These are phyloP conservation scores for Machimus atricapillus DNA, from an alignment of 2,888 invertebrate species.

Conservation along the genomic window DNA sequence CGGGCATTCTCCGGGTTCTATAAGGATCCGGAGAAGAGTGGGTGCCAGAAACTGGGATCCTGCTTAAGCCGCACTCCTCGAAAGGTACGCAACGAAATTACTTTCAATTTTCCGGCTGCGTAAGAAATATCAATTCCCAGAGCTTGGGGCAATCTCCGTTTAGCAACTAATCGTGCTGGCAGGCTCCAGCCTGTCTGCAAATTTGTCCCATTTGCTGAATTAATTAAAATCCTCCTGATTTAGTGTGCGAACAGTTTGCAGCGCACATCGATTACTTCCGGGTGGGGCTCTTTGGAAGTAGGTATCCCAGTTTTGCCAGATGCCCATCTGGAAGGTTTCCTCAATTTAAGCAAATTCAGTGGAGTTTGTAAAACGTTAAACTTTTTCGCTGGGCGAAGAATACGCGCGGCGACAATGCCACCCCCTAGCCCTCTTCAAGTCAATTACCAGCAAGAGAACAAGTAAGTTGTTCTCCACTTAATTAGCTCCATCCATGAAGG, in stretches of 20 bases:
- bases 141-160: not conserved
- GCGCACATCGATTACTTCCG: not conserved
- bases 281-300: not conserved
- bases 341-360: not conserved
- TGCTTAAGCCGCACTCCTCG: not conserved
- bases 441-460: not conserved
- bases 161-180: not conserved
- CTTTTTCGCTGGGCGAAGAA: not conserved
- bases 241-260: not conserved
- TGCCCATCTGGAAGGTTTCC: not conserved
- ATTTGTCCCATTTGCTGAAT: not conserved
- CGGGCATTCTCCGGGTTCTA: not conserved
- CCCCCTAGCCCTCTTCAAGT: not conserved
- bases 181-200: not conserved
- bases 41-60: not conserved
- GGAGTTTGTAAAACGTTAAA: not conserved
- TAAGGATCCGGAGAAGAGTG: not conserved
- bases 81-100: slow-evolving; percentile 6
- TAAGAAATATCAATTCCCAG: slow-evolving; percentile 18
- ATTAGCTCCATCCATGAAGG: slow-evolving; percentile 14
- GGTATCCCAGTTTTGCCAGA: not conserved
- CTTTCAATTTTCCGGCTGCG: not conserved
- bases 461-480: slow-evolving; percentile 13
- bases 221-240: slow-evolving; percentile 19
- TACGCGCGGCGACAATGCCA: not conserved